A percentile compares a stretch with the other conserved stretches of the same genome.
These are phyloP conservation scores for Diabrotica balteata DNA, from an alignment of 2,888 invertebrate genomes.

Conservation along the genomic window DNA sequence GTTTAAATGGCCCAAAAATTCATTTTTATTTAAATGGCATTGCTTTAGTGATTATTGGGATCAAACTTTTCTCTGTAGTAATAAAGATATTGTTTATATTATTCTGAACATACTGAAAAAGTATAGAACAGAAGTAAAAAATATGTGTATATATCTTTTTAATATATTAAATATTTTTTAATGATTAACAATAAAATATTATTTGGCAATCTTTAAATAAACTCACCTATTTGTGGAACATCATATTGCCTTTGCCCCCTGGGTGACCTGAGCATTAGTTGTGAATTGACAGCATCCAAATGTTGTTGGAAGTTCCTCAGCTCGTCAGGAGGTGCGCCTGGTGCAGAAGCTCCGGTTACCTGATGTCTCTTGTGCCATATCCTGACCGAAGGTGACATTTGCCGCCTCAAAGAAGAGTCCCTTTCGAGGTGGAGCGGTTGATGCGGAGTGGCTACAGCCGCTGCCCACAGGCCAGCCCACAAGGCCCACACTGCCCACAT, in stretches of 20 bases:
- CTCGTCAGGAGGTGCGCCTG: constrained; percentile 48
- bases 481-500: constrained; percentile 43
- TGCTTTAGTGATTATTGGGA: too few relatives aligned
- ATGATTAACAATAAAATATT: too few relatives aligned
- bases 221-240: constrained; percentile 83
- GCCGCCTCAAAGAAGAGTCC: constrained; percentile 53
- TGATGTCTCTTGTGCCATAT: constrained; percentile 50
- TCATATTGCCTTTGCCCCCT: constrained; percentile 81
- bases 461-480: constrained; percentile 54
- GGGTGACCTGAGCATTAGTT: constrained; percentile 80
- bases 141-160: too few relatives aligned
- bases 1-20: too few relatives aligned
- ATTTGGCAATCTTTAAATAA: neutral
- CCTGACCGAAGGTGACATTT: constrained; percentile 21
- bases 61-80: too few relatives aligned
- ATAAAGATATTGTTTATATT: too few relatives aligned
- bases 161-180: too few relatives aligned
- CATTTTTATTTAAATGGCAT: too few relatives aligned
- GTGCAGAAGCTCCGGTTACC: constrained; percentile 39
- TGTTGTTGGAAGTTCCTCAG: constrained; percentile 51
- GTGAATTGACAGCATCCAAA: constrained; percentile 59
- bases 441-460: constrained; percentile 59
- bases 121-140: too few relatives aligned
- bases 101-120: too few relatives aligned
- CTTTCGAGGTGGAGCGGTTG: constrained; percentile 55